Percentiles rank a stretch among this genome's conserved stretches.
Evolutionary conservation across 2,888 invertebrate species (phyloP).

Genomic region (Diarsia rubi): DNA sequence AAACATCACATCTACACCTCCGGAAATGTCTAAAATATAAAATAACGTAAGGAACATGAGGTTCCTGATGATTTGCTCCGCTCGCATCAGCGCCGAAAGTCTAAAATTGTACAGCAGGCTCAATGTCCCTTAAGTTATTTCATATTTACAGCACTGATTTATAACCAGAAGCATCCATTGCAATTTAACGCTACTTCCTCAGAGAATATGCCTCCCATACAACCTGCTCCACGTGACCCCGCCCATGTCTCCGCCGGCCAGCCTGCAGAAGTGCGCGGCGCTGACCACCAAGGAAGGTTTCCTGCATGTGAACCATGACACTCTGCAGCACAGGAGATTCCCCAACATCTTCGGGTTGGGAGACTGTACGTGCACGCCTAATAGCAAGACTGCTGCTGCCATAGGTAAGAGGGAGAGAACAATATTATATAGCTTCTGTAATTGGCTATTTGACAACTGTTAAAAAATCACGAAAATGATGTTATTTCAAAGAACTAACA

Average conservation of each 20-base stretch:
- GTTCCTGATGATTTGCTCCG: no score
- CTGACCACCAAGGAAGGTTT: constrained; percentile 94
- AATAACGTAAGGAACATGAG: no score
- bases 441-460: no score
- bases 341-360: constrained; percentile 97
- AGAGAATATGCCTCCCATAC: constrained; percentile 91
- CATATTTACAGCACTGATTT: no score
- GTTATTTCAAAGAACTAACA: no score
- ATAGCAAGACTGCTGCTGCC: constrained; percentile 98
- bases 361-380: constrained; percentile 97
- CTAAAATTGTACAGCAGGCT: no score
- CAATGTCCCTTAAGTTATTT: no score
- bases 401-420: constrained; percentile 91
- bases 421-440: neutral
- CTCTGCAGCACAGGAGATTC: constrained; percentile 94
- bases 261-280: constrained; percentile 77
- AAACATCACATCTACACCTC: neutral
- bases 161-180: neutral
- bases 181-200: constrained; percentile 59
- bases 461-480: no score
- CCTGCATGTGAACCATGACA: constrained; percentile 94
- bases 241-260: constrained; percentile 94
- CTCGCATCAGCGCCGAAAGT: no score
- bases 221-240: constrained; percentile 97
- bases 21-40: no score